phyloP scores from a whole-genome alignment of 23 tunicate genomes.

The Ascidia mentula region DNA sequence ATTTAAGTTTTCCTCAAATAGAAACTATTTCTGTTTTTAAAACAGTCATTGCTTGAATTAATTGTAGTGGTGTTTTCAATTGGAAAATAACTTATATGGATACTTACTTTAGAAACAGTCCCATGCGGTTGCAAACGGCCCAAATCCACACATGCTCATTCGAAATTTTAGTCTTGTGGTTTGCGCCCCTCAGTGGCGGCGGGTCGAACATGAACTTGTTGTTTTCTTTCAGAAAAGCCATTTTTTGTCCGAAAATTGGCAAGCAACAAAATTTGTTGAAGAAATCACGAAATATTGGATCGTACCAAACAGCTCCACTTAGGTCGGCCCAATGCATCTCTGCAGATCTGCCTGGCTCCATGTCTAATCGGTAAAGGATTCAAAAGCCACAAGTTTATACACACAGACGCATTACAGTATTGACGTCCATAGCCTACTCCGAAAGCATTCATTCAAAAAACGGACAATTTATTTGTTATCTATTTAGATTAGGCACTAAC shows the following conservation, averaged over 20 bases:
- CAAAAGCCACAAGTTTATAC: too few relatives aligned
- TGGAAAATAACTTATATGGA: too few relatives aligned
- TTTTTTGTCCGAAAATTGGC: conserved; percentile 88
- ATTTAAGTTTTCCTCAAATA: too few relatives aligned
- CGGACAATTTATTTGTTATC: too few relatives aligned
- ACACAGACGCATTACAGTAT: too few relatives aligned
- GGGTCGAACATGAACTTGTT: conserved; percentile 71
- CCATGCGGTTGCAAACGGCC: conserved; percentile 34
- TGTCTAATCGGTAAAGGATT: too few relatives aligned
- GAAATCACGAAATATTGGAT: conserved; percentile 63
- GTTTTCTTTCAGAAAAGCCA: conserved; percentile 16
- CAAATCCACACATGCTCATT: conserved; percentile 51
- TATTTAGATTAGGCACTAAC: too few relatives aligned
- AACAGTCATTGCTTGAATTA: too few relatives aligned
- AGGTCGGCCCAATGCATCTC: not conserved
- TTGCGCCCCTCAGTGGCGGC: conserved; percentile 20
- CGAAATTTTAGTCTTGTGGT: not conserved
- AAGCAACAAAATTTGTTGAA: conserved; percentile 92
- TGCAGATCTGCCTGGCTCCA: not conserved
- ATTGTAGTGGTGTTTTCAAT: too few relatives aligned
- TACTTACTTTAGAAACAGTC: conserved; percentile 22
- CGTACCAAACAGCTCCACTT: not conserved
- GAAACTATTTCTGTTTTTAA: too few relatives aligned
- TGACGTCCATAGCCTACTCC: too few relatives aligned
- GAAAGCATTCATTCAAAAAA: too few relatives aligned